phyloP scores from a whole-genome alignment of 2,797 vertebrate genomes.

The Pogoniulus pusillus region DNA sequence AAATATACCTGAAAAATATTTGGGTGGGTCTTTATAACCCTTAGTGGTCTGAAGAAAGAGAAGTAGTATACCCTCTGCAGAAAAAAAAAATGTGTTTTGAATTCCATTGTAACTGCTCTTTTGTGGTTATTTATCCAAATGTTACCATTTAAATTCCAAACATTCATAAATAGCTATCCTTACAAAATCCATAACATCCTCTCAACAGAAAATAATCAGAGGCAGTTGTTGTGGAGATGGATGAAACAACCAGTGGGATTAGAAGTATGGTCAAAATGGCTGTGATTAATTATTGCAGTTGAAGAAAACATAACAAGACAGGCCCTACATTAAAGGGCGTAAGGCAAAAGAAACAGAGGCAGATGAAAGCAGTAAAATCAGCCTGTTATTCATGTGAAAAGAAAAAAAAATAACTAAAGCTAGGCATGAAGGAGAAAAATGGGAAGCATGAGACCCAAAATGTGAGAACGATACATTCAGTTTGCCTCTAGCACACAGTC shows the following conservation, averaged over 20 bases:
- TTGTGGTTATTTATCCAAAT: neutral
- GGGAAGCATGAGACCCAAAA: neutral
- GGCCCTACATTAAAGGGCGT: rapidly evolving
- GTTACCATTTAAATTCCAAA: neutral
- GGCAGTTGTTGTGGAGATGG: neutral
- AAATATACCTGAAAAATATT: neutral
- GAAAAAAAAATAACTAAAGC: neutral
- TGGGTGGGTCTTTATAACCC: neutral
- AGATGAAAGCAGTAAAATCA: neutral
- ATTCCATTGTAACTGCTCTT: neutral
- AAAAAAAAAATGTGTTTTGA: neutral
- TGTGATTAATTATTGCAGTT: neutral
- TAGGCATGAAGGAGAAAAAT: neutral
- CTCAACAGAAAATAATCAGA: neutral
- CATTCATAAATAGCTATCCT: neutral
- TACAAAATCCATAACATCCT: neutral
- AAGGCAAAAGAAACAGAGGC: neutral
- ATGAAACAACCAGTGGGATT: neutral
- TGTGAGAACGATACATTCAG: neutral
- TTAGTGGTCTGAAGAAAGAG: neutral
- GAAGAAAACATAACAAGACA: neutral
- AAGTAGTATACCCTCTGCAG: neutral
- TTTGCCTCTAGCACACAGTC: neutral
- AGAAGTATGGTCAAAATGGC: neutral
- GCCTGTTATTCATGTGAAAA: neutral